These are phyloP conservation scores for Drosophila grimshawi DNA, from an alignment of 1,140 invertebrate genomes.

Conservation along the genomic window DNA sequence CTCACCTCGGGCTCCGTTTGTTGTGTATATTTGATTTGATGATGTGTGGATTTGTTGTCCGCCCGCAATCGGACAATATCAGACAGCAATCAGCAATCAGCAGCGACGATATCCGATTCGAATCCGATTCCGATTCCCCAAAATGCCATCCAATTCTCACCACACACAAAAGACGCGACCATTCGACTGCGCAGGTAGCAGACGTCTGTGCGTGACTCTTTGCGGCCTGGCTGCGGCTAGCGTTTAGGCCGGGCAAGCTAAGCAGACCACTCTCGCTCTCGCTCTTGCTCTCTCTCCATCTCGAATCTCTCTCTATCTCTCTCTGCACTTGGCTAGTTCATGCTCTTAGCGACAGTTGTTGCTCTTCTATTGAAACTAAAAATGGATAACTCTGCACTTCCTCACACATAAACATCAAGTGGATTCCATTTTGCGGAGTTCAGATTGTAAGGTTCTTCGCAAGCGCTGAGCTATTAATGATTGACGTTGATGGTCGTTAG, in stretches of 20 bases:
- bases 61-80: slow-evolving; percentile 24
- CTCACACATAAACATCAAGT: not conserved
- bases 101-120: slow-evolving; percentile 13
- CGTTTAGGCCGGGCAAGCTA: slow-evolving; percentile 22
- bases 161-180: slow-evolving; percentile 42
- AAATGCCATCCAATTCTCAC: slow-evolving; percentile 12
- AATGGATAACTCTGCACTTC: slow-evolving; percentile 17
- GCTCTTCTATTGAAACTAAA: slow-evolving; percentile 1
- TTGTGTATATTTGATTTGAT: slow-evolving; percentile 1
- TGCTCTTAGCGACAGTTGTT: not conserved
- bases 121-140: slow-evolving; percentile 38
- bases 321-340: not conserved
- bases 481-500: slow-evolving; percentile 43
- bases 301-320: not conserved
- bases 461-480: slow-evolving; percentile 26
- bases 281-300: not conserved
- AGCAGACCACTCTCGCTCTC: not conserved
- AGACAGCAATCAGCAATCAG: slow-evolving; percentile 17
- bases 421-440: slow-evolving; percentile 3
- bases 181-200: slow-evolving; percentile 68
- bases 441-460: slow-evolving; percentile 23
- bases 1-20: slow-evolving; percentile 11
- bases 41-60: slow-evolving; percentile 2
- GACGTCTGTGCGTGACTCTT: slow-evolving; percentile 56
- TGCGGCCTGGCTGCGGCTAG: slow-evolving; percentile 15